Conservation (phyloP, 2,888 invertebrate species). For the Hydropsyche betteni region DNA sequence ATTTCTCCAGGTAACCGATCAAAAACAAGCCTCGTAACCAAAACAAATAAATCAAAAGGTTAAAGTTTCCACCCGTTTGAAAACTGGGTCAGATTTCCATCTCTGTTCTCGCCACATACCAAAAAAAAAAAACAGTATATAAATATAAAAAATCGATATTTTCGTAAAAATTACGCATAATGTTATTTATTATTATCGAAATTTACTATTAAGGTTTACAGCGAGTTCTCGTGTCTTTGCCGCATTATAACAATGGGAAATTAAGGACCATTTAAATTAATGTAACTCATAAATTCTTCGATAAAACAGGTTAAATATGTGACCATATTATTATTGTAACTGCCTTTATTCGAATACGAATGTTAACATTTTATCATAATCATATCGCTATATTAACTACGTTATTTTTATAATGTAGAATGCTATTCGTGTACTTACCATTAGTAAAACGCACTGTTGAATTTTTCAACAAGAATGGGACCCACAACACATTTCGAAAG, state of each 20-base stretch:
- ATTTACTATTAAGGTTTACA: constrained; percentile 3
- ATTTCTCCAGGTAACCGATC: constrained; percentile 33
- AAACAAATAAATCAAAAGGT: constrained; percentile 31
- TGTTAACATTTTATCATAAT: constrained; percentile 23
- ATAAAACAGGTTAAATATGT: constrained; percentile 44
- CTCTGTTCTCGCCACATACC: neutral
- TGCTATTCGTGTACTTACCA: no score
- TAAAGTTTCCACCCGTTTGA: constrained; percentile 17
- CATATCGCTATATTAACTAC: constrained; percentile 4
- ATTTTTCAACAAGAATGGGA: no score
- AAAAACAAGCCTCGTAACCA: constrained; percentile 28
- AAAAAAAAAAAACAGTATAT: constrained; percentile 10
- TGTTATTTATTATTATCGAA: constrained; percentile 27
- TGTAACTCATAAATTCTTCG: constrained; percentile 45
- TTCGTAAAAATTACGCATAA: neutral
- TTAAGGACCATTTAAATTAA: constrained; percentile 48
- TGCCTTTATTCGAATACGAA: constrained; percentile 13
- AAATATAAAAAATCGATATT: neutral
- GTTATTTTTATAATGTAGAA: no score
- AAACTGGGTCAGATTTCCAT: constrained; percentile 24
- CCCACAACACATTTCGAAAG: no score
- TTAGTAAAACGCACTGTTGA: no score
- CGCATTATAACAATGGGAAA: constrained; percentile 46
- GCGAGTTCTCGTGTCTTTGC: constrained; percentile 41
- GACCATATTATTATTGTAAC: constrained; percentile 30